phyloP scores from a whole-genome alignment of 2,113 vertebrate genomes.

The Catharus minimus region DNA sequence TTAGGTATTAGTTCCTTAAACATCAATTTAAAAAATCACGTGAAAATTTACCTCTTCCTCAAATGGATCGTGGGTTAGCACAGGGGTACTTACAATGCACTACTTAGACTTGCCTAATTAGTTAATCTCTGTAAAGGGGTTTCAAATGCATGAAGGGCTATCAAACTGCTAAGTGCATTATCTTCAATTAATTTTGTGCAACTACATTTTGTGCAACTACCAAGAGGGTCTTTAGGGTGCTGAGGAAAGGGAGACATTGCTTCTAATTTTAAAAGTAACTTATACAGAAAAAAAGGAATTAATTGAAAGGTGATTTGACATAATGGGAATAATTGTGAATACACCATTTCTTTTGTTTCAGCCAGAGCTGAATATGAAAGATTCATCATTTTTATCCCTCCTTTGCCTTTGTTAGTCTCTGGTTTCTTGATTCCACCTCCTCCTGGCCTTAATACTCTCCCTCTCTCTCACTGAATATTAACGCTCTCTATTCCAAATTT shows the following conservation, averaged over 20 bases:
- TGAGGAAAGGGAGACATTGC: neutral
- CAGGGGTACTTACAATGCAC: conserved; percentile 13
- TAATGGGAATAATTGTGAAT: neutral
- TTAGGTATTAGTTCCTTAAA: conserved; percentile 49
- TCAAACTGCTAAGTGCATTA: conserved; percentile 44
- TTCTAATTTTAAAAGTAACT: conserved; percentile 37
- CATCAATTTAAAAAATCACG: conserved; percentile 38
- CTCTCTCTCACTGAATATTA: neutral
- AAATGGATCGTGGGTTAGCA: conserved; percentile 5
- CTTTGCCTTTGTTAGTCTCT: neutral
- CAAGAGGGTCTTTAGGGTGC: conserved; percentile 10
- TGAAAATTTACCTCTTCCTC: conserved; percentile 46
- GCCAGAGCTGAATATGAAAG: neutral
- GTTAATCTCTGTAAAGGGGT: conserved; percentile 48
- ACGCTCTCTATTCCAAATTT: neutral
- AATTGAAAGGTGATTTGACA: conserved; percentile 17
- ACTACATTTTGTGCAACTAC: conserved; percentile 25
- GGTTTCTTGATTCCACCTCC: neutral
- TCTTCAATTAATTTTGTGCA: conserved; percentile 52
- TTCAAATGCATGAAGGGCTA: conserved; percentile 39
- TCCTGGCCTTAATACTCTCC: neutral
- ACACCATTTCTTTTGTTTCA: conserved; percentile 1
- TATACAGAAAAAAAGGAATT: neutral
- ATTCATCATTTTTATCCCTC: neutral
- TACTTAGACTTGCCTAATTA: conserved; percentile 50